Base-by-base conservation (phyloP, 1,140 invertebrate genomes). In the Diabrotica undecimpunctata region DNA sequence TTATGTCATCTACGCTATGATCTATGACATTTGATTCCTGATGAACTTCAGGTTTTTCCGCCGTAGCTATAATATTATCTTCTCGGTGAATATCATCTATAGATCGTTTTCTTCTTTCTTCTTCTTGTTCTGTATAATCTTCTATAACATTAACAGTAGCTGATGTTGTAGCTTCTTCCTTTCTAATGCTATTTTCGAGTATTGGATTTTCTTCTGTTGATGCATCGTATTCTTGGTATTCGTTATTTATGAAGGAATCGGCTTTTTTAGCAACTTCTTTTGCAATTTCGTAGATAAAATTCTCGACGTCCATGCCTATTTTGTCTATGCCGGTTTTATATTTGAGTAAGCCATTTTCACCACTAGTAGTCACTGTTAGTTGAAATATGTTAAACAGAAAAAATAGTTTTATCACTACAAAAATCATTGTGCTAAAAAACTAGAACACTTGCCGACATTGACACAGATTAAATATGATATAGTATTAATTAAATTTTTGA, bases 1-100 rank as follows among this genome's bases (percentile, higher is more conserved):
- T 73, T 38, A 77, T 62, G 6, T 72, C 67, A 41, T 71, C 51
- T 7, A 75, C 61, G 37, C 70, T 58, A 55, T 69, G 55, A 12
- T 66, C 62, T 57, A 73, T 68, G 13, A 62, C 6, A 11, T 8
- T 25, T 38, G 6, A 9, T 64, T 8, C n/a, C 41, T 5, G 8
- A 46, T 46, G 8, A 10, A 46, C n/a, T 8, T 46, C 41, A 46
- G 41, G 41, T 10, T 8, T 46, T 46, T 46, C 41, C 8, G 4
- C 41, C 2, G n/a, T 6, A 4, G 41, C n/a, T n/a, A 46, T 10
- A 46, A 46, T 6, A 46, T 6, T 46, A 10, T 0, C 41, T 8
- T 8, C 8, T 46, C 3, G 6, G 3, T 6, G n/a, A 46, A 10
- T n/a, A 10, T 46, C 41, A 8, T 10, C 8, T 10, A 46, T 5